Base-by-base conservation (phyloP, 2,113 vertebrate species). In the Sorex fumeus region DNA sequence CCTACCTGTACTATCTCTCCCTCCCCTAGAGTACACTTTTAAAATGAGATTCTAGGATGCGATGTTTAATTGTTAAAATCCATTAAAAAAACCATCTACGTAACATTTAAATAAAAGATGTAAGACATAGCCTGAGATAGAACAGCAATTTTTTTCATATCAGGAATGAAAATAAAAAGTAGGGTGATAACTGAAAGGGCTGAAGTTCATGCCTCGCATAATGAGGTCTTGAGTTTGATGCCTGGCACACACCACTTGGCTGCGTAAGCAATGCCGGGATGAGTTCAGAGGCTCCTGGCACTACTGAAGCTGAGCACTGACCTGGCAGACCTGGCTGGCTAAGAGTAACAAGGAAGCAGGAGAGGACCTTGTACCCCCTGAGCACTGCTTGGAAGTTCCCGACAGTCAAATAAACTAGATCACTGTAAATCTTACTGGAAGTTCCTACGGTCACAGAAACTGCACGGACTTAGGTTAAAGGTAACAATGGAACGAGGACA, bases 151-250 rank as follows among this genome's bases (percentile, higher is more conserved):
- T 8, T 66, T 18, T 92, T 92, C 69, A 32, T 36, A 6, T 62
- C 80, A 84, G 45, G 92, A 86, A 70, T 67, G 60, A 90, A 90
- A 89, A 72, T 10, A 93, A 67, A 57, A 60, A 16, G 18, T 23
- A 8, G 18, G 57, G 57, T 60, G 57, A 21, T 23, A 60, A 16
- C 57, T 23, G 19, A 23, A 19, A 60, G 57, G 57, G 57, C 57
- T 60, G 18, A 19, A 60, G 18, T 60, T 21, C 18, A 60, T 60
- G 57, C 57, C 15, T 60, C 21, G 57, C 57, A 60, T 18, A 60
- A 18, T 19, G 57, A 18, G 6, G 57, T 6, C 57, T 60, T 60
- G 19, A 60, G 57, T 60, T 60, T 60, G 57, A 60, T 60, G 6
- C 57, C 57, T 60, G 19, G 57, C 18, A 60, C 21, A 23, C 57